Conservation (phyloP, 2,113 vertebrate species). For the Pteropus alecto region DNA sequence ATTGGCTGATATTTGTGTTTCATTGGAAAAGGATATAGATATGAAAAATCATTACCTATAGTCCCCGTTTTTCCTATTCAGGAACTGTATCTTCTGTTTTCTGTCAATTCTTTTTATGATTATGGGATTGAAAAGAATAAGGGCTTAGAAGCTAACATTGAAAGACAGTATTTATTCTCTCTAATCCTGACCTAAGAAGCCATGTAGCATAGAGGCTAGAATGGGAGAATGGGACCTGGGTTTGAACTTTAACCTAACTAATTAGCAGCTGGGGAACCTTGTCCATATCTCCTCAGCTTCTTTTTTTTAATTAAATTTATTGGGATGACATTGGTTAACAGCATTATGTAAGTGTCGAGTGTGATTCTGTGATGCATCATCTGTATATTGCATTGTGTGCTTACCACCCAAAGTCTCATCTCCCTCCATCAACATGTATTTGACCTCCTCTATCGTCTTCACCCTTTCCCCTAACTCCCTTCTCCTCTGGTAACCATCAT, state of each 20-base stretch:
- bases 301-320: neutral
- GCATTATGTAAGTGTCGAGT: neutral
- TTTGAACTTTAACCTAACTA: neutral
- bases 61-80: neutral
- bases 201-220: neutral
- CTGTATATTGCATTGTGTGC: neutral
- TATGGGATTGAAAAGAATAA: neutral
- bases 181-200: neutral
- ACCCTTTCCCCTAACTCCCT: neutral
- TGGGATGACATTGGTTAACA: neutral
- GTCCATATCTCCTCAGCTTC: neutral
- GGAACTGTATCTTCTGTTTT: neutral
- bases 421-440: neutral
- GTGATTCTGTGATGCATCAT: neutral
- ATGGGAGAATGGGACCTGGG: neutral
- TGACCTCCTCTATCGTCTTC: neutral
- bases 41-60: neutral
- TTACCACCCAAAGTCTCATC: neutral
- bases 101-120: neutral
- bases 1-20: neutral
- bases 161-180: no score
- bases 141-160: neutral
- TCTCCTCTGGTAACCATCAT: neutral
- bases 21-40: neutral
- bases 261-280: neutral